A percentile compares a stretch with the other conserved stretches of the same genome.
Conservation (phyloP, 2,888 invertebrate genomes). For the Teleogryllus oceanicus region DNA sequence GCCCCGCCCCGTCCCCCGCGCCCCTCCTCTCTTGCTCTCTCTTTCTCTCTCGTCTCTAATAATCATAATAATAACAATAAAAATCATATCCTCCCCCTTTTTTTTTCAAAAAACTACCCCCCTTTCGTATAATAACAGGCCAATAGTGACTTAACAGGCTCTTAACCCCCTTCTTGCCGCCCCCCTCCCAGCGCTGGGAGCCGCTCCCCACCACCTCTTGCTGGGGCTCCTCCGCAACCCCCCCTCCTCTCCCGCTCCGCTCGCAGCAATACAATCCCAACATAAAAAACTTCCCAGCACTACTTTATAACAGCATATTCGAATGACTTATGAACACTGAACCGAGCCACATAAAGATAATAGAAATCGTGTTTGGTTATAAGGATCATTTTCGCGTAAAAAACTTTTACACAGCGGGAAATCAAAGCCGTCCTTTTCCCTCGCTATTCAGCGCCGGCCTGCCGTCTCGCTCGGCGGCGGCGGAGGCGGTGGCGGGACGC, state of each 20-base stretch:
- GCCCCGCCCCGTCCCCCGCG: not conserved
- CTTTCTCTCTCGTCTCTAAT: slow-evolving; percentile 29
- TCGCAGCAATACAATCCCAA: slow-evolving; percentile 21
- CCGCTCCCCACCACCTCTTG: not conserved
- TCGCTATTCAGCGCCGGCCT: not conserved
- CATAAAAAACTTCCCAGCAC: not conserved
- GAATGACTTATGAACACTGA: slow-evolving; percentile 27
- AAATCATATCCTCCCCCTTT: slow-evolving; percentile 29
- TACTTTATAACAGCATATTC: slow-evolving; percentile 24
- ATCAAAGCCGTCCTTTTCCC: not conserved
- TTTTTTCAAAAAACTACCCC: slow-evolving; percentile 23
- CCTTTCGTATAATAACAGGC: slow-evolving; percentile 33
- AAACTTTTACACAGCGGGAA: slow-evolving; percentile 2
- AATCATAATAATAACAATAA: slow-evolving; percentile 35
- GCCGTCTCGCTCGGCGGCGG: not conserved
- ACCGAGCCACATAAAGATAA: slow-evolving; percentile 27
- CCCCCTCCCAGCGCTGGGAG: not conserved
- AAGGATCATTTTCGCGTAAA: slow-evolving; percentile 34
- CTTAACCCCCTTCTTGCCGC: slow-evolving; percentile 29
- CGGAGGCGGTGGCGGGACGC: not conserved
- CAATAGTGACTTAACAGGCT: slow-evolving; percentile 35
- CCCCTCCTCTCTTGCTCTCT: slow-evolving; percentile 24
- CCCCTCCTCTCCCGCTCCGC: not conserved
- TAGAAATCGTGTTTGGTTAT: slow-evolving; percentile 27
- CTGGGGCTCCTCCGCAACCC: slow-evolving; percentile 1